These are phyloP conservation scores for Physella acuta DNA, from an alignment of 1,140 invertebrate species.

Conservation along the genomic window DNA sequence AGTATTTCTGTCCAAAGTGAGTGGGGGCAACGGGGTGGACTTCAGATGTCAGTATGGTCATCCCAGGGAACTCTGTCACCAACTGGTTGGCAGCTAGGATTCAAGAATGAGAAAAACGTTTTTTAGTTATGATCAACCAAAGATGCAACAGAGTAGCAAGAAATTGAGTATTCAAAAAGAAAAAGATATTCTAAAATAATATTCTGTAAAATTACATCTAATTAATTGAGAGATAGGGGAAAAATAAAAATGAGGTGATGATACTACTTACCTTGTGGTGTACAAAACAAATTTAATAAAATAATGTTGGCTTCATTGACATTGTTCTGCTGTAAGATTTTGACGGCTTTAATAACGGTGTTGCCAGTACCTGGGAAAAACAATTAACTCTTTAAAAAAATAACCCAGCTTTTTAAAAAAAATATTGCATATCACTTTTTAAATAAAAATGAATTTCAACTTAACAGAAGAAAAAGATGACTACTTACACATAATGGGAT, in stretches of 20 bases:
- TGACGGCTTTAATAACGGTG: slow-evolving; percentile 90
- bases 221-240: no score
- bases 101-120: no score
- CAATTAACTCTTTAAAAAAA: no score
- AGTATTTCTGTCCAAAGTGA: slow-evolving; percentile 98
- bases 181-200: no score
- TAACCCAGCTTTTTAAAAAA: no score
- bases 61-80: slow-evolving; percentile 80
- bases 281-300: slow-evolving; percentile 93
- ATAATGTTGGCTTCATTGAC: slow-evolving; percentile 93
- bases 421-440: no score
- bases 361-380: slow-evolving; percentile 76
- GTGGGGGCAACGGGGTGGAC: slow-evolving; percentile 93
- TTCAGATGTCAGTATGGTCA: slow-evolving; percentile 94
- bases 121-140: no score
- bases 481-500: slow-evolving; percentile 90
- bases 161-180: no score
- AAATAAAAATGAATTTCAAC: no score
- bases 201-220: no score
- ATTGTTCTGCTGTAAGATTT: slow-evolving; percentile 88
- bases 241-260: no score
- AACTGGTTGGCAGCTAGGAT: slow-evolving; percentile 79
- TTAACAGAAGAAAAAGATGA: background rate
- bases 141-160: no score
- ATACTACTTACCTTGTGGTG: slow-evolving; percentile 75